phyloP scores from a whole-genome alignment of 2,888 invertebrate species.

The Antheraea yamamai region DNA sequence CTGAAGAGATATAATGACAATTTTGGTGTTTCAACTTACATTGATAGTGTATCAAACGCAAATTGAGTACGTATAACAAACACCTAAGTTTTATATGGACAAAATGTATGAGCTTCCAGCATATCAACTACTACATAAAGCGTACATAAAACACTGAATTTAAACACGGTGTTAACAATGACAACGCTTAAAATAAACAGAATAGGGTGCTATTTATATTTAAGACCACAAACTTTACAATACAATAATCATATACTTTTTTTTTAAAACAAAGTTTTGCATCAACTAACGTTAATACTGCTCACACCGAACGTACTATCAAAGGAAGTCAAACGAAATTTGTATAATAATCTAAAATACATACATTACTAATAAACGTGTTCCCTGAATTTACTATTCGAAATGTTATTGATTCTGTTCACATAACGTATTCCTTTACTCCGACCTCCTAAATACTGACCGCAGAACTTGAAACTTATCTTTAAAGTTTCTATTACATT shows the following conservation, averaged over 20 bases:
- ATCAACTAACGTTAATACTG: not conserved
- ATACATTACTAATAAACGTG: not conserved
- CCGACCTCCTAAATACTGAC: not conserved
- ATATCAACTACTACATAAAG: not conserved
- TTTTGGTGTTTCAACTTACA: not conserved
- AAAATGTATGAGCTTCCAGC: no score
- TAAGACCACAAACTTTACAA: no score
- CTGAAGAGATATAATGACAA: not conserved
- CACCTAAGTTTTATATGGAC: no score
- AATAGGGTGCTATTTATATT: not conserved
- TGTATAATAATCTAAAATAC: no score
- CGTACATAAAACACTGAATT: not conserved
- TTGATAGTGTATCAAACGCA: no score
- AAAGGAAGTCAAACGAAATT: no score
- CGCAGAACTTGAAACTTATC: not conserved
- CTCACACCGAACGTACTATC: not conserved
- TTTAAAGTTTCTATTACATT: not conserved
- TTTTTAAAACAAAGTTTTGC: no score
- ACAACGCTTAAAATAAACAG: not conserved
- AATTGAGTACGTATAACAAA: no score
- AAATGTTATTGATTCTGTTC: not conserved
- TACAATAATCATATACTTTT: no score
- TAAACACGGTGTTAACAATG: not conserved
- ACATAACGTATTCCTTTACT: not conserved
- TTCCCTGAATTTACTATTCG: not conserved